Percentiles rank a stretch among this genome's conserved stretches.
phyloP scores from a whole-genome alignment of 2,888 invertebrate genomes.

The Malachius bipustulatus region DNA sequence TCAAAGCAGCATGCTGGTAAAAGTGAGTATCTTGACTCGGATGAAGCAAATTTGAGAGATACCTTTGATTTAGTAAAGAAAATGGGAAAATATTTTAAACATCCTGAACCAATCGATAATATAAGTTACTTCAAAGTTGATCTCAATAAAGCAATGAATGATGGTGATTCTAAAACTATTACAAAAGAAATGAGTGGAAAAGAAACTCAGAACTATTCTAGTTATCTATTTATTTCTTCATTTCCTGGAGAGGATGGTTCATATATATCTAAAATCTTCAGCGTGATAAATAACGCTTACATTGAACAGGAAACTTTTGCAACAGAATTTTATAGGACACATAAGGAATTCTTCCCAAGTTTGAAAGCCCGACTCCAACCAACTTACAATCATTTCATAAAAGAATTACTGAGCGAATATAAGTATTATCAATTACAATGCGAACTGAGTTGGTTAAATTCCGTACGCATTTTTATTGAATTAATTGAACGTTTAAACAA shows the following conservation, averaged over 20 bases:
- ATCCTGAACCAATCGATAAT: conserved; percentile 3
- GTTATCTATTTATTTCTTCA: no score
- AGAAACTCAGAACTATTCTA: no score
- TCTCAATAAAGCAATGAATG: no score
- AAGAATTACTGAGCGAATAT: conserved; percentile 24
- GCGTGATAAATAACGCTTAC: no score
- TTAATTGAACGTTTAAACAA: conserved; percentile 4
- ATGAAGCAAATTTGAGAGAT: background rate
- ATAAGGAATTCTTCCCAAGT: no score
- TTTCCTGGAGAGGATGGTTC: no score
- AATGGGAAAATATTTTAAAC: background rate
- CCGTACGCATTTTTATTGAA: conserved; percentile 15
- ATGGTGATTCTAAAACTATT: no score
- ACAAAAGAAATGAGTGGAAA: no score
- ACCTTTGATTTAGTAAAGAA: background rate
- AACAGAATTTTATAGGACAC: no score
- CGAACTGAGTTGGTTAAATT: conserved; percentile 27
- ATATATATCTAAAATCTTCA: no score
- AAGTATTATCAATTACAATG: conserved; percentile 25
- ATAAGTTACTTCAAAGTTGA: no score
- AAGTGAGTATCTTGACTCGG: background rate
- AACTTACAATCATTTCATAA: conserved; percentile 22
- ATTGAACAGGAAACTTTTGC: no score
- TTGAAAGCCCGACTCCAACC: conserved; percentile 22
- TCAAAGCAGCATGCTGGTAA: background rate